Percentiles rank a stretch among this genome's conserved stretches.
Evolutionary conservation across 2,888 invertebrate genomes (phyloP).

Genomic region (Drosophila mercatorum): DNA sequence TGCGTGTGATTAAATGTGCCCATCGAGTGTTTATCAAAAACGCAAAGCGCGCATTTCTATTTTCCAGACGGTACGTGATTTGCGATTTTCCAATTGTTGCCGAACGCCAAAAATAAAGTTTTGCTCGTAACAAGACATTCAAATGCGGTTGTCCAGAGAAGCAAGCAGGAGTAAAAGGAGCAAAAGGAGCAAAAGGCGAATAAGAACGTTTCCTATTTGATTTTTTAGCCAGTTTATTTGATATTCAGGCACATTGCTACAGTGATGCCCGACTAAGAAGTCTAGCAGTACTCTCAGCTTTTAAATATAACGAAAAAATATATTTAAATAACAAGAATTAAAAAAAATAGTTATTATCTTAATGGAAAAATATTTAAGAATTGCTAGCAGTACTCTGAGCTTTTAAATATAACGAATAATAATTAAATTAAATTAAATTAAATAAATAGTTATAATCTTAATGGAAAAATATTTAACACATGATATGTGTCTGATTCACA

Average conservation of each 20-base stretch:
- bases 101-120: slow-evolving; percentile 61
- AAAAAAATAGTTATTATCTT: too few species aligned
- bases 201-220: slow-evolving; percentile 48
- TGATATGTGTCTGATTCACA: too few species aligned
- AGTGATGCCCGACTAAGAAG: slow-evolving; percentile 27
- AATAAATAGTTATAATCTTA: too few species aligned
- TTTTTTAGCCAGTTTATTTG: slow-evolving; percentile 65
- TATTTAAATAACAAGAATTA: too few species aligned
- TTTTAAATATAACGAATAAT: too few species aligned
- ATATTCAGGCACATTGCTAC: slow-evolving; percentile 52
- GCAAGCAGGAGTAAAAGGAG: slow-evolving; percentile 5
- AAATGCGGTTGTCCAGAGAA: slow-evolving; percentile 50
- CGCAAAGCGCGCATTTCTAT: slow-evolving; percentile 68
- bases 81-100: slow-evolving; percentile 76
- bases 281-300: background rate
- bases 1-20: slow-evolving; percentile 53
- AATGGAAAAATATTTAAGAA: background rate
- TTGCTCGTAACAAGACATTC: slow-evolving; percentile 41
- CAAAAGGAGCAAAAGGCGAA: slow-evolving; percentile 7
- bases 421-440: too few species aligned
- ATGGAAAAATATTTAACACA: background rate
- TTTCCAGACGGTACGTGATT: slow-evolving; percentile 77
- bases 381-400: background rate
- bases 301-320: too few species aligned
- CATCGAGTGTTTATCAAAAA: slow-evolving; percentile 43